Conservation (phyloP, 1,140 invertebrate species). For the Stegodyphus mimosarum region DNA sequence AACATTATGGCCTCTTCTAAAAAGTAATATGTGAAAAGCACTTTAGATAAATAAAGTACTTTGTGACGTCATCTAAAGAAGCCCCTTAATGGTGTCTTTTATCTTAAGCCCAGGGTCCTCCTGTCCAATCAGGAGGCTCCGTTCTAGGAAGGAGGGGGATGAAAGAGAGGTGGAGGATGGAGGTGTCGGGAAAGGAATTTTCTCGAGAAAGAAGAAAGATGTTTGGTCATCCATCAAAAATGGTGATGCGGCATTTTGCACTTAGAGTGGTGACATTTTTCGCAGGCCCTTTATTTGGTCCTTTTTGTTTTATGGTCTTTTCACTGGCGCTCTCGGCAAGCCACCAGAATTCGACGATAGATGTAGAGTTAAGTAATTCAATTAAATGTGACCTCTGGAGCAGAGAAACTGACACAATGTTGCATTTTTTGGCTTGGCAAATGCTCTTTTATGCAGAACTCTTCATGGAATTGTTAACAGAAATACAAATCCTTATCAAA, state of each 20-base stretch:
- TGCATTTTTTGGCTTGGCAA: too few species aligned
- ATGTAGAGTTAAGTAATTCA: too few species aligned
- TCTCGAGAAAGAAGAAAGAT: slow-evolving; percentile 14
- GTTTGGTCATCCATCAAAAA: slow-evolving; percentile 45
- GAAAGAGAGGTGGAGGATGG: background rate
- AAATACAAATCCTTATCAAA: too few species aligned
- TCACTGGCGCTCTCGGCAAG: too few species aligned
- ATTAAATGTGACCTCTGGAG: too few species aligned
- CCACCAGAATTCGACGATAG: too few species aligned
- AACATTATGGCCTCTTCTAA: slow-evolving; percentile 39
- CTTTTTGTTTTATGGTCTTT: too few species aligned
- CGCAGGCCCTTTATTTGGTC: too few species aligned
- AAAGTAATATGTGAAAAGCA: slow-evolving; percentile 56
- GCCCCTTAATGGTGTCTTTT: slow-evolving; percentile 46
- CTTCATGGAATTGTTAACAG: too few species aligned
- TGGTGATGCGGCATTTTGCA: background rate
- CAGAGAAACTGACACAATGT: too few species aligned
- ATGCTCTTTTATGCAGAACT: too few species aligned
- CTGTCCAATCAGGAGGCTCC: slow-evolving; percentile 9
- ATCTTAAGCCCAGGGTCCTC: slow-evolving; percentile 33
- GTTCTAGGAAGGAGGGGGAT: background rate
- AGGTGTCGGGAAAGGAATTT: slow-evolving; percentile 10
- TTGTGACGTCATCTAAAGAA: slow-evolving; percentile 28
- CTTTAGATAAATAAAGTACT: slow-evolving; percentile 56
- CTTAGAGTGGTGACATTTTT: too few species aligned